Evolutionary conservation across 2,113 vertebrate genomes (phyloP).

Genomic region (Prochilodus magdalenae): DNA sequence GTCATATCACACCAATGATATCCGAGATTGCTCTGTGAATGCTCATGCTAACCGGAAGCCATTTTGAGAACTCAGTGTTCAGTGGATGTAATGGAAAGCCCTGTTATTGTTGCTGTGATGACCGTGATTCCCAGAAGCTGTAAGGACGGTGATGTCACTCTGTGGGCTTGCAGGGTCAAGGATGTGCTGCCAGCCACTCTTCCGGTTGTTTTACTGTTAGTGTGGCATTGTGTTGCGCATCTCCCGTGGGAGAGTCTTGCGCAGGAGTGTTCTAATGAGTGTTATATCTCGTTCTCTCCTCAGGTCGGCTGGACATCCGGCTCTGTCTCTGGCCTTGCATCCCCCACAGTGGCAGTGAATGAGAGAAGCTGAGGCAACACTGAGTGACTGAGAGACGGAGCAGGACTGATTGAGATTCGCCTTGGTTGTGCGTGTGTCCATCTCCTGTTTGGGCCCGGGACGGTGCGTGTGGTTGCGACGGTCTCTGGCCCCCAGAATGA

Average conservation of each 20-base stretch:
- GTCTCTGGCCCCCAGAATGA: constrained; percentile 77
- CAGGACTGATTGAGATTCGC: constrained; percentile 39
- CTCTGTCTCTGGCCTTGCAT: constrained; percentile 6
- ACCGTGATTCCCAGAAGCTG: constrained; percentile 66
- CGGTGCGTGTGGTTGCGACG: not conserved
- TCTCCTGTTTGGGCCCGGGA: not conserved
- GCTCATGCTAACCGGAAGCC: constrained; percentile 66
- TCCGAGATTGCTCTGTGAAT: constrained; percentile 63
- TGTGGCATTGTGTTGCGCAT: constrained; percentile 4
- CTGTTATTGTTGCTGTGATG: constrained; percentile 49
- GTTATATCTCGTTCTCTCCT: constrained; percentile 26
- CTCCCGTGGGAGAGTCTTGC: not conserved
- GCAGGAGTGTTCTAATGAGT: not conserved
- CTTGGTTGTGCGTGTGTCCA: constrained; percentile 41
- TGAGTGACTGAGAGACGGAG: not conserved
- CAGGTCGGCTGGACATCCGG: constrained; percentile 43
- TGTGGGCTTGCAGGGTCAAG: constrained; percentile 29
- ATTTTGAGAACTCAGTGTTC: constrained; percentile 65
- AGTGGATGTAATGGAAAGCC: constrained; percentile 46
- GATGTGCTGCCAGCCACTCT: constrained; percentile 28
- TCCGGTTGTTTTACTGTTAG: not conserved
- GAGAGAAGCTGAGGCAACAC: not conserved
- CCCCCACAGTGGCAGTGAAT: not conserved
- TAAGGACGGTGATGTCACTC: constrained; percentile 53
- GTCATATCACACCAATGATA: constrained; percentile 43